Base-by-base conservation (phyloP, 2,888 invertebrate genomes). In the Timema cristinae region DNA sequence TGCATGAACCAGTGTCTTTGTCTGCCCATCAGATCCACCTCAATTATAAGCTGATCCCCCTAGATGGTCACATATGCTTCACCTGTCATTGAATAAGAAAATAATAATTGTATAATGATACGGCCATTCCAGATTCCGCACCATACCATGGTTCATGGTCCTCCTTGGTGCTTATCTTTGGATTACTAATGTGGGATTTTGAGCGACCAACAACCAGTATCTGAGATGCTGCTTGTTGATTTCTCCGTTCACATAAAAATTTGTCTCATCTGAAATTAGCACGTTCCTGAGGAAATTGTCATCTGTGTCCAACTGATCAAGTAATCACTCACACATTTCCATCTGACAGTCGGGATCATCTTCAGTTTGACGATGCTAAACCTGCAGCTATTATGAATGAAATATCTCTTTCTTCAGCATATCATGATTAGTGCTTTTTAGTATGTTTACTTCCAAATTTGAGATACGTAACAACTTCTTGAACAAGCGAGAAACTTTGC, bases 331-430 rank as follows among this genome's bases (percentile, higher is more conserved):
- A 61, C 61, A 61, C 61, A 61, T 15, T 13, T 61, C 13, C 15
- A 61, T 15, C 15, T 9, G 15, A 61, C 61, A 15, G 15, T 61
- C 61, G 32, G 15, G 61, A 61, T 61, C 13, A 15, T 61, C 61
- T 61, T 61, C 61, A 16, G 13, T 16, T 61, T 5, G 9, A 15
- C 15, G 61, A 5, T 61, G 61, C 16, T 16, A 15, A 61, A 13
- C 16, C 32, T 61, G 61, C 61, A 15, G 61, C 15, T 61, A 5
- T 5, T 16, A 61, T 61, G 15, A 61, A 15, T 10, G 61, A 15
- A 61, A 15, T 61, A 5, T 61, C 32, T 61, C 61, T 15, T 61
- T 61, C 61, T 61, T 61, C 10, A 61, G 61, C 10, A 61, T 61
- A 61, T 61, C 61, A 32, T 61, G 61, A 32, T 32, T 32, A 32